phyloP scores from a whole-genome alignment of 2,113 vertebrate genomes.

The Hucho hucho region DNA sequence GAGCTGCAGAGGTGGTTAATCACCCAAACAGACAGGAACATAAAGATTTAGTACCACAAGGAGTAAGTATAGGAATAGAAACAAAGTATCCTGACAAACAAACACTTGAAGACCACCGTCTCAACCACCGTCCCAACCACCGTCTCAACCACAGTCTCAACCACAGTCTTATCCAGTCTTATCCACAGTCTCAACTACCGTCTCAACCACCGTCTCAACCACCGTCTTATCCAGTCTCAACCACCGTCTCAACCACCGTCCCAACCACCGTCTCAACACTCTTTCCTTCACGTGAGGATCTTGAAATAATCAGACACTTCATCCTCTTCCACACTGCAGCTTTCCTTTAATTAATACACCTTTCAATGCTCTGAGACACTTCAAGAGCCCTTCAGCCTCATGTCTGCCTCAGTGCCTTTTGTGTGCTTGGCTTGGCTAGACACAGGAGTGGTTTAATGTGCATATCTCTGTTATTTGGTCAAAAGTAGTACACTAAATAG shows the following conservation, averaged over 20 bases:
- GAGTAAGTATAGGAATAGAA: background rate
- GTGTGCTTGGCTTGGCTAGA: background rate
- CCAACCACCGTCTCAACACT: too few species aligned
- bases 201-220: too few species aligned
- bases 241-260: too few species aligned
- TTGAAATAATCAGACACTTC: too few species aligned
- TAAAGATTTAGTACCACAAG: background rate
- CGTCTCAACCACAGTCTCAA: too few species aligned
- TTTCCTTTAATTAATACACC: too few species aligned
- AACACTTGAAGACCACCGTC: background rate
- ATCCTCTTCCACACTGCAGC: too few species aligned
- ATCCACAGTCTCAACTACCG: too few species aligned
- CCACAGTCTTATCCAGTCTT: background rate
- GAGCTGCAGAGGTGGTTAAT: slow-evolving; percentile 12
- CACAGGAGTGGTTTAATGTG: background rate
- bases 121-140: background rate
- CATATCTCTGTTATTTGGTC: background rate
- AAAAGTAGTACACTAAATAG: too few species aligned
- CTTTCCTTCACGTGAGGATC: background rate
- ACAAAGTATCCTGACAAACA: background rate
- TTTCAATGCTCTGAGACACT: too few species aligned
- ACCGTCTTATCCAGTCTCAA: too few species aligned
- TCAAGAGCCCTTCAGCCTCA: too few species aligned
- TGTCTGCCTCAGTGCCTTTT: background rate
- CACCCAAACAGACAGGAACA: slow-evolving; percentile 21